Percentiles rank a stretch among this genome's conserved stretches.
phyloP scores from a whole-genome alignment of 2,113 vertebrate species.

The Erpornis zantholeuca region DNA sequence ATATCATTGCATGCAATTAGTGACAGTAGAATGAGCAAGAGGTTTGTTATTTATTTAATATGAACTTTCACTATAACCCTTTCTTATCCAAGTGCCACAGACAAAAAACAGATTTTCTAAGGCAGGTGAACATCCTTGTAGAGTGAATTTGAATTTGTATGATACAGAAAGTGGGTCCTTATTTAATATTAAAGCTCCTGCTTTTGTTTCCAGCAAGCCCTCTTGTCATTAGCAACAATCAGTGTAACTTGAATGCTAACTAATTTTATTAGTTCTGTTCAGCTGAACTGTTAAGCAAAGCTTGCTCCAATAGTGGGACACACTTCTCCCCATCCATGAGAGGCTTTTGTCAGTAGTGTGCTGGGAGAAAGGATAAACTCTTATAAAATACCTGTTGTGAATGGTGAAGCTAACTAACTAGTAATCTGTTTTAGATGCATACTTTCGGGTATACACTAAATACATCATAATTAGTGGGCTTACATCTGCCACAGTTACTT shows the following conservation, averaged over 20 bases:
- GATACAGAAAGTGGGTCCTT: neutral
- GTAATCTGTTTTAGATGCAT: constrained; percentile 48
- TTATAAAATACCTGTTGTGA: constrained; percentile 3
- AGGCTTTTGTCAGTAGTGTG: neutral
- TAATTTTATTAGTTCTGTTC: constrained; percentile 53
- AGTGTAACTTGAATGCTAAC: constrained; percentile 21
- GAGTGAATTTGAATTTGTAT: neutral
- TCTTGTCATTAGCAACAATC: constrained; percentile 11
- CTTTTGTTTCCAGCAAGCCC: neutral
- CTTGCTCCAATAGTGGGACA: neutral
- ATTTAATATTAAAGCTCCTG: neutral
- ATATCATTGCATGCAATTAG: constrained; percentile 84
- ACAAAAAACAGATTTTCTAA: constrained; percentile 14
- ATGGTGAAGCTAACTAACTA: constrained; percentile 42
- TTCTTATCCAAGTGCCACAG: constrained; percentile 7
- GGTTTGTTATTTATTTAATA: constrained; percentile 46
- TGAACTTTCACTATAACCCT: constrained; percentile 59
- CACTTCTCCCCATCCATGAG: neutral
- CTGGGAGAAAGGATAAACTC: neutral
- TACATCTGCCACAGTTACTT: constrained; percentile 27
- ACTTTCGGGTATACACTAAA: neutral
- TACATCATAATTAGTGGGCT: constrained; percentile 56
- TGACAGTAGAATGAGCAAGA: constrained; percentile 64
- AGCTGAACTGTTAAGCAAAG: constrained; percentile 44
- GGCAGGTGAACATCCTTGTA: neutral